phyloP scores from a whole-genome alignment of 2,113 vertebrate species.

The Propithecus coquereli region DNA sequence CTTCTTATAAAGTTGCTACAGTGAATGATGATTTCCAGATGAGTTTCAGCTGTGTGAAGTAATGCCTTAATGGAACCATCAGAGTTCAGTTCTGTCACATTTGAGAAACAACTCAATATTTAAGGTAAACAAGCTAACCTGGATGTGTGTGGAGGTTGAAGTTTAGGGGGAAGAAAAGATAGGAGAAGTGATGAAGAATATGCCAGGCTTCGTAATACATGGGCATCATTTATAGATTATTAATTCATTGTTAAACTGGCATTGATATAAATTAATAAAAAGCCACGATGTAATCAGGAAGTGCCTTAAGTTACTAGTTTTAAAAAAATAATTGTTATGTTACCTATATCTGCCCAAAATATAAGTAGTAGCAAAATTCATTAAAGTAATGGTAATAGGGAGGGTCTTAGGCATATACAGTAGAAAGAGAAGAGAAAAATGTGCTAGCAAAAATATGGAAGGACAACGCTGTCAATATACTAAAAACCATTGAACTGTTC shows the following conservation, averaged over 20 bases:
- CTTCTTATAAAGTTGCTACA: not conserved
- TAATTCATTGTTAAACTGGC: not conserved
- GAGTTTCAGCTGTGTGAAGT: not conserved
- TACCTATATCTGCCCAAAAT: not conserved
- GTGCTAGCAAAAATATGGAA: not conserved
- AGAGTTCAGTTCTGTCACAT: not conserved
- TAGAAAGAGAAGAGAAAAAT: not conserved
- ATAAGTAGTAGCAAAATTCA: not conserved
- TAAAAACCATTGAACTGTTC: not conserved
- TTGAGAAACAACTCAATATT: not conserved
- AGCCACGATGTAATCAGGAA: not conserved
- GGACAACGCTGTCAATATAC: not conserved
- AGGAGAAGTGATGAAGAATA: not conserved
- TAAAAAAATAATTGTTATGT: not conserved
- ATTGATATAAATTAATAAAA: slow-evolving; percentile 38
- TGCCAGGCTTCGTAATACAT: not conserved
- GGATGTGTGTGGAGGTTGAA: not conserved
- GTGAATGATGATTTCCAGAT: not conserved
- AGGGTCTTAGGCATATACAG: not conserved
- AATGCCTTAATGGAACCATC: not conserved
- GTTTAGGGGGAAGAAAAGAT: not conserved
- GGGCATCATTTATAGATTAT: not conserved
- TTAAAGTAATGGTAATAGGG: not conserved
- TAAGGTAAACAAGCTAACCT: not conserved
- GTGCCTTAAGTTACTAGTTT: not conserved